Evolutionary conservation across 2,888 invertebrate genomes (phyloP).

Genomic region (Leptinotarsa tumamoca): DNA sequence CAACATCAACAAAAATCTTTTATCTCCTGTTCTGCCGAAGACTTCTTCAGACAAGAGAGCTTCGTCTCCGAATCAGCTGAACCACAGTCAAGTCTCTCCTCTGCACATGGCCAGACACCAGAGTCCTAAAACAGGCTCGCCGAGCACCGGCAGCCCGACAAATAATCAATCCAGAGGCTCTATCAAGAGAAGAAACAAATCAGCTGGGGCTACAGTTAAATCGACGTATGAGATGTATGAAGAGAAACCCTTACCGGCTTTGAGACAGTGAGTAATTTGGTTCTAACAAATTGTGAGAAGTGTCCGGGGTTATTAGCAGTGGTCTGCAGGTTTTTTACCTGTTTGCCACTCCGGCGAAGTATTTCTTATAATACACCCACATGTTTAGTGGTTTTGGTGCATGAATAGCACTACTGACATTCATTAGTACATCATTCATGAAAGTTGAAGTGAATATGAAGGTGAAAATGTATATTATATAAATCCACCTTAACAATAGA

Average conservation of each 20-base stretch:
- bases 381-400: too few relatives aligned
- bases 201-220: constrained; percentile 71
- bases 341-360: too few relatives aligned
- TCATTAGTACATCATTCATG: too few relatives aligned
- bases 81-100: constrained; percentile 69
- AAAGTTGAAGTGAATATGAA: too few relatives aligned
- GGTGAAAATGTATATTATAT: too few relatives aligned
- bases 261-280: constrained; percentile 78
- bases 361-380: too few relatives aligned
- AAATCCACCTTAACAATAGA: too few relatives aligned
- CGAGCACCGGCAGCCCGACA: constrained; percentile 69
- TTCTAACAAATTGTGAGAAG: not conserved
- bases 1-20: constrained; percentile 59
- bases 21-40: constrained; percentile 62
- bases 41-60: constrained; percentile 65
- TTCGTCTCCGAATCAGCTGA: constrained; percentile 65
- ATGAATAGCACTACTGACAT: too few relatives aligned
- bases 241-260: constrained; percentile 84
- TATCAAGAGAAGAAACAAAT: constrained; percentile 74
- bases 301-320: too few relatives aligned
- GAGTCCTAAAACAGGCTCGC: constrained; percentile 67
- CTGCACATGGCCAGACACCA: constrained; percentile 65
- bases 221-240: constrained; percentile 89
- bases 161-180: constrained; percentile 66
- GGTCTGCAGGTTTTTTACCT: too few relatives aligned